Percentiles rank a stretch among this genome's conserved stretches.
Conservation (phyloP, 2,888 invertebrate genomes). For the Synanthedon myopaeformis region DNA sequence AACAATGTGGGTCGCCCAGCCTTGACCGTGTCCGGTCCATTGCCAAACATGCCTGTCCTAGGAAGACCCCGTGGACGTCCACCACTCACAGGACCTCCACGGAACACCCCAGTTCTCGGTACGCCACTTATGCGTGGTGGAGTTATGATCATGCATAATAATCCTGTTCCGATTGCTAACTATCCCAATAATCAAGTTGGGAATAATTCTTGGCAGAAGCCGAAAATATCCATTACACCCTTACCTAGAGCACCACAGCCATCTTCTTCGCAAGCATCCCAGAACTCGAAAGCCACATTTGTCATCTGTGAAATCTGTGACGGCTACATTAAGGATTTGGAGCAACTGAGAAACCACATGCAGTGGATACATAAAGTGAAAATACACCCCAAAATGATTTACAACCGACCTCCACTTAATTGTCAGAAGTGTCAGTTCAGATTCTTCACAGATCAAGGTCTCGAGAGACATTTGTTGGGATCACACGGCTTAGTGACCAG, state of each 20-base stretch:
- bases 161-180: conserved; percentile 57
- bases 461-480: conserved; percentile 94
- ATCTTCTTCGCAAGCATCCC: conserved; percentile 44
- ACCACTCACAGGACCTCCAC: conserved; percentile 24
- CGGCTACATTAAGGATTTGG: conserved; percentile 95
- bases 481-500: conserved; percentile 95
- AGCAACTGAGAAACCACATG: conserved; percentile 95
- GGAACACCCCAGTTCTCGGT: conserved; percentile 48
- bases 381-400: conserved; percentile 96
- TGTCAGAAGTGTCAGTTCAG: conserved; percentile 96
- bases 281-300: conserved; percentile 81
- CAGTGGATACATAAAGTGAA: conserved; percentile 98
- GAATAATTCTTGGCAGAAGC: conserved; percentile 73
- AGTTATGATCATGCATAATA: conserved; percentile 78
- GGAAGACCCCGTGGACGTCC: conserved; percentile 63
- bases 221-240: conserved; percentile 93
- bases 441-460: conserved; percentile 97
- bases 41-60: conserved; percentile 38
- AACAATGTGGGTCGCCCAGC: conserved; percentile 51
- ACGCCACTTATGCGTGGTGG: conserved; percentile 65
- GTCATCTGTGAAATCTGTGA: conserved; percentile 98
- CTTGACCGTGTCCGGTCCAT: conserved; percentile 32
- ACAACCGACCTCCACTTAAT: conserved; percentile 92
- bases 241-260: conserved; percentile 77
- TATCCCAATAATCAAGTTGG: conserved; percentile 49